Conservation (phyloP, 2,888 invertebrate genomes). For the Actias luna region DNA sequence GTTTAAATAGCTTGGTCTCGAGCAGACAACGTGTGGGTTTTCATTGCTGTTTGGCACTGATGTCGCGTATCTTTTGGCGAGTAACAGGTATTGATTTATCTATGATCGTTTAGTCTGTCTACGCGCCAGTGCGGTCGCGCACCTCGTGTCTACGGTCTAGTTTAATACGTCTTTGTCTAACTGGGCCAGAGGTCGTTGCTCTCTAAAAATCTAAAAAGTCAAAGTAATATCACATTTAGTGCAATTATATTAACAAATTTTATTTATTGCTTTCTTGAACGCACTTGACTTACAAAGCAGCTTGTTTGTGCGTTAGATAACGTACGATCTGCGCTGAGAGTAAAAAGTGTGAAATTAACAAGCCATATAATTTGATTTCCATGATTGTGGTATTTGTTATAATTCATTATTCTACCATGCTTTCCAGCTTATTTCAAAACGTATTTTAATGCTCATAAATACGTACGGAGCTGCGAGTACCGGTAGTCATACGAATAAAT, state of each 20-base stretch:
- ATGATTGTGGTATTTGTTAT: neutral
- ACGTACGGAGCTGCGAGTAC: no score
- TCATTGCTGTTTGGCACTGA: constrained; percentile 4
- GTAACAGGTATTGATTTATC: constrained; percentile 17
- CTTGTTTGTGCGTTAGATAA: no score
- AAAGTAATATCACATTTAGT: neutral
- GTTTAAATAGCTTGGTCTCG: neutral
- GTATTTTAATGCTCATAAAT: no score
- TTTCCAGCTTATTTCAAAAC: no score
- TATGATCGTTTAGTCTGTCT: constrained; percentile 38
- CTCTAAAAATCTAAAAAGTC: neutral
- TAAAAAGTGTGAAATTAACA: neutral
- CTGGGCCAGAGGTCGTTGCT: constrained; percentile 3
- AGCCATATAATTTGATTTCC: neutral
- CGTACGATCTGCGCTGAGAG: neutral
- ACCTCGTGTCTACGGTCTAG: constrained; percentile 34
- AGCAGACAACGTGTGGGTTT: constrained; percentile 4
- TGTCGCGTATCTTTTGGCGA: constrained; percentile 1
- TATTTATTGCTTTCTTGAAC: no score
- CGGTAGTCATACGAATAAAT: no score
- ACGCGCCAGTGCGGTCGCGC: constrained; percentile 53
- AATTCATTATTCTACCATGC: no score
- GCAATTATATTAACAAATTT: no score
- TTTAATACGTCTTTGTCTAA: constrained; percentile 40
- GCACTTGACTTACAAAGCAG: no score